Percentiles rank a stretch among this genome's conserved stretches.
These are phyloP conservation scores for Volucella zonaria DNA, from an alignment of 2,888 invertebrate species.

Conservation along the genomic window DNA sequence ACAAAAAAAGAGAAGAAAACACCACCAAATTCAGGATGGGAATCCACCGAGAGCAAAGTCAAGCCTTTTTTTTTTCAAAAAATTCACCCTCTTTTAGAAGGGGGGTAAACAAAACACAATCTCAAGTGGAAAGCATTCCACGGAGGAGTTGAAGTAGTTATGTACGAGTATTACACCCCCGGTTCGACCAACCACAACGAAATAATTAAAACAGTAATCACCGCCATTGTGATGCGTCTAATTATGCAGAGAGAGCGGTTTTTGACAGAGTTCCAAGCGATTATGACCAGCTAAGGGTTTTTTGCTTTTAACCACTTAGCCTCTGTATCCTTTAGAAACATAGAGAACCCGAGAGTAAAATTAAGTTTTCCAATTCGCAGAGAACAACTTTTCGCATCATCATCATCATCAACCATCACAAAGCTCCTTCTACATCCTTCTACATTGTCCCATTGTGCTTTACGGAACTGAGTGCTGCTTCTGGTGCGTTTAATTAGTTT, in stretches of 20 bases:
- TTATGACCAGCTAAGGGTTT: constrained; percentile 20
- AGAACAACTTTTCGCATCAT: constrained; percentile 57
- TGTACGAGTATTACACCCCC: background rate
- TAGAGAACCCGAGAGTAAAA: constrained; percentile 25
- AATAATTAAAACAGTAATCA: constrained; percentile 60
- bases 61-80: background rate
- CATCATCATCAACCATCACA: background rate
- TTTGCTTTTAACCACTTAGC: background rate
- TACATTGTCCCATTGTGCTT: background rate
- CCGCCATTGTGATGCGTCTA: constrained; percentile 53
- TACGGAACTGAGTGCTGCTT: constrained; percentile 58
- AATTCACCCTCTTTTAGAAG: no score
- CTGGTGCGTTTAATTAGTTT: constrained; percentile 69
- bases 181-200: constrained; percentile 43
- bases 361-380: constrained; percentile 59
- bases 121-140: background rate
- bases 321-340: constrained; percentile 1
- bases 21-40: no score
- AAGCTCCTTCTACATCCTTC: background rate
- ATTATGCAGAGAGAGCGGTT: constrained; percentile 46
- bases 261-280: constrained; percentile 43
- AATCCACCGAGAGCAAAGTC: background rate
- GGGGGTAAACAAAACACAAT: no score
- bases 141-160: no score
- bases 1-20: background rate